A percentile compares a stretch with the other conserved stretches of the same genome.
Evolutionary conservation across 2,888 invertebrate species (phyloP).

Genomic region (Crematogaster levior): DNA sequence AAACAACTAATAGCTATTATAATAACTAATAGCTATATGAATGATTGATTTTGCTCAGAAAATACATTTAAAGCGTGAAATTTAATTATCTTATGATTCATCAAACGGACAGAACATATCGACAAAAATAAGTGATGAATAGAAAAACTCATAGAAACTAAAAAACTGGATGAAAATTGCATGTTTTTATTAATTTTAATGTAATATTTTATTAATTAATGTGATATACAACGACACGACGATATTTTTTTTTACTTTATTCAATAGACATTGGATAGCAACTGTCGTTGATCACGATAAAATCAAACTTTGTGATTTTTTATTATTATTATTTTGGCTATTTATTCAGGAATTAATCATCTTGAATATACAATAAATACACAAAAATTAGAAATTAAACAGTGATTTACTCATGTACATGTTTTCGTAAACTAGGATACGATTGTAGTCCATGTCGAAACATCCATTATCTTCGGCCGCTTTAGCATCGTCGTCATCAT

Average conservation of each 20-base stretch:
- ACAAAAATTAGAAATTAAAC: too few relatives aligned
- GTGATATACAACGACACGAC: not conserved
- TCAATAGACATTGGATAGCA: not conserved
- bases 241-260: not conserved
- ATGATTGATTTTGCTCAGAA: not conserved
- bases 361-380: too few relatives aligned
- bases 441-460: not conserved
- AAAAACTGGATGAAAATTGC: not conserved
- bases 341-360: too few relatives aligned
- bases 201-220: too few relatives aligned
- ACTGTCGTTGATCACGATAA: not conserved
- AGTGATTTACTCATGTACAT: too few relatives aligned
- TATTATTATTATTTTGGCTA: not conserved
- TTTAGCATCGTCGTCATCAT: not conserved
- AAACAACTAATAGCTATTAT: not conserved
- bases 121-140: not conserved
- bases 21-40: not conserved
- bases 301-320: not conserved
- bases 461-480: slow-evolving; percentile 12
- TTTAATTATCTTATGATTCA: slow-evolving; percentile 8
- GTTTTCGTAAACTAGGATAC: too few relatives aligned
- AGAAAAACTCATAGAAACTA: not conserved
- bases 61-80: not conserved
- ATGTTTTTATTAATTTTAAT: not conserved
- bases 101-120: not conserved